Evolutionary conservation across 2,797 vertebrate genomes (phyloP), one percentile per base, ranked within the genome.

Genomic region (Calcarius lapponicus): DNA sequence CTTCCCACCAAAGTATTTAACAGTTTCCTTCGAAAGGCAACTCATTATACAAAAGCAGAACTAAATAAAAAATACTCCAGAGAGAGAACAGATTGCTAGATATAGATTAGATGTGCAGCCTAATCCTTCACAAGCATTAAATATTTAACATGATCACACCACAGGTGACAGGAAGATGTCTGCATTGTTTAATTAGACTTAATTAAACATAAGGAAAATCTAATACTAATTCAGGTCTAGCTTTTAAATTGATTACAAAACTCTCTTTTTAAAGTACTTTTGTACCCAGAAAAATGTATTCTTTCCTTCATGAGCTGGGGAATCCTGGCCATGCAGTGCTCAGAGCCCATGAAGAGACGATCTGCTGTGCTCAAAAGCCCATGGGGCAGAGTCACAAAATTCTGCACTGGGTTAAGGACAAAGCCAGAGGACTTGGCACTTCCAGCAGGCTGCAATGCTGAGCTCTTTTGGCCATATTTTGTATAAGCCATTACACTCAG

Each of bases 131-230:
- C 81, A 93, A 78, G 93, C 97, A 97, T 98, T 98, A 98, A 98
- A 98, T 97, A 98, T 98, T 98, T 98, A 98, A 96, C 96, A 93
- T 96, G 95, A 97, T 97, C 91, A 91, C 94, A 95, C 93, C 96
- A 74, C 97, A 98, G 98, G 97, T 98, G 98, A 98, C 97, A 97
- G 94, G 94, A 96, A 97, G 95, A 97, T 93, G 96, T 96, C 95
- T 94, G 96, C 96, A 97, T 97, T 97, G 96, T 98, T 98, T 98
- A 98, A 98, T 98, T 98, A 97, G 96, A 97, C 96, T 98, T 98
- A 98, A 98, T 98, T 98, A 98, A 98, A 97, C 97, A 97, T 96
- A 97, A 97, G 96, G 91, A 97, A 97, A 96, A 95, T 93, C 95
- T 97, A 95, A 98, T 95, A 91, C 95, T 96, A 92, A 97, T 97